Evolutionary conservation across 2,797 vertebrate genomes (phyloP), one percentile per base, ranked within the genome.

Genomic region (Odontamblyopus lacepedii): DNA sequence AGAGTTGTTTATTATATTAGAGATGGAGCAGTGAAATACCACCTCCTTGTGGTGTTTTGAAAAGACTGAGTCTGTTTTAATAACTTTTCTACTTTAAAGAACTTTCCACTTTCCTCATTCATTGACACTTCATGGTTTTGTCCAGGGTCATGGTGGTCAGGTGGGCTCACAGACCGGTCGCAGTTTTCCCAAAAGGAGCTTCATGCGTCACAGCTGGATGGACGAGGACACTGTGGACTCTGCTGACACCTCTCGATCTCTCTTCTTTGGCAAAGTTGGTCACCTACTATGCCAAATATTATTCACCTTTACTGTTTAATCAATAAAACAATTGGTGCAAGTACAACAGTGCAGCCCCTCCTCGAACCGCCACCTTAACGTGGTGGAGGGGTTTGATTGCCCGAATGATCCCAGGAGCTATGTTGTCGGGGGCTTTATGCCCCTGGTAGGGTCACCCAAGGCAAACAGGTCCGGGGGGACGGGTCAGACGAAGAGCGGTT

Each of bases 241-340:
- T 1, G 93, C 91, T 0, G 96, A 96, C 78, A 93, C 92, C 0
- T 92, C 95, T 0, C 95, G 95, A 86, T 97, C 95, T 0, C 95
- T 97, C 1, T 98, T 98, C 90, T 99, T 98, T 89, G 98, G 96
- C 93, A 99, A 98, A 96, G 98, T 95, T 59, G 56, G 0, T 1
- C 26, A 7, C 26, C 6, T 7, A 32, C 18, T 67, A 23, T 13
- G n/a, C 13, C 63, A 15, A 38, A 44, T 23, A 15, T 64, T 15
- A 16, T 44, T 64, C 4, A 44, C 63, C 4, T 63, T 44, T 44
- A 44, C 13, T 26, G 26, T n/a, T 26, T 44, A 44, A n/a, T 15
- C 12, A 23, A 63, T 63, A 23, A 23, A 55, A 55, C 19, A 55
- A 16, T 51, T 51, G 5, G 5, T 53, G 6, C 15, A 4, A 51